Conservation (phyloP, 2,797 vertebrate species). For the Pampus argenteus region DNA sequence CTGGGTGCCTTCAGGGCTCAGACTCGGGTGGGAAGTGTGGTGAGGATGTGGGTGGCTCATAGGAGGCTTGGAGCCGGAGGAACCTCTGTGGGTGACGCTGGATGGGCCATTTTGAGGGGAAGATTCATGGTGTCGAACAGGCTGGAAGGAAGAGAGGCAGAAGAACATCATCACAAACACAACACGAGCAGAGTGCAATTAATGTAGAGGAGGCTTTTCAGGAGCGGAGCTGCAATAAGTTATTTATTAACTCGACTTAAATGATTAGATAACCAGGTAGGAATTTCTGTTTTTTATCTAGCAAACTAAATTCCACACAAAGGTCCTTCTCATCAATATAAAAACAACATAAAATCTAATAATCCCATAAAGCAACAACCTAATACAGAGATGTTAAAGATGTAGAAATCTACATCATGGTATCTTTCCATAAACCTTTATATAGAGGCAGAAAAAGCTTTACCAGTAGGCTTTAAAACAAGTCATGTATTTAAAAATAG, state of each 20-base stretch:
- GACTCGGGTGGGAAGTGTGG: constrained; percentile 82
- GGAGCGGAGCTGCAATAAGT: background rate
- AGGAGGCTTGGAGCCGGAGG: constrained; percentile 68
- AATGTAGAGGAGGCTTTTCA: background rate
- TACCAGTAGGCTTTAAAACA: too few species aligned
- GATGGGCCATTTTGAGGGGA: constrained; percentile 87
- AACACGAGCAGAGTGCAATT: background rate
- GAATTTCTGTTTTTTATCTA: background rate
- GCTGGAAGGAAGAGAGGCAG: constrained; percentile 41
- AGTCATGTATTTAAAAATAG: too few species aligned
- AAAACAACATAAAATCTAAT: background rate
- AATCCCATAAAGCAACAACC: background rate
- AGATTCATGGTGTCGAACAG: constrained; percentile 76
- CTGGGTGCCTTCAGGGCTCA: constrained; percentile 74
- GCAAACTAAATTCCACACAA: background rate
- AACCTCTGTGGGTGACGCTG: constrained; percentile 45
- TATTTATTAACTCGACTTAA: background rate
- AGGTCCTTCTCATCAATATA: background rate
- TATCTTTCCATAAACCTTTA: too few species aligned
- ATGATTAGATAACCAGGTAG: background rate
- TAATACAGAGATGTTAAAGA: background rate
- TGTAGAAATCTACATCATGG: too few species aligned
- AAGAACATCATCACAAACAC: background rate
- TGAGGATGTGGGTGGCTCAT: constrained; percentile 76
- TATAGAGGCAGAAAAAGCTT: too few species aligned